Conservation (phyloP, 2,888 invertebrate genomes). For the Pammene fasciana region DNA sequence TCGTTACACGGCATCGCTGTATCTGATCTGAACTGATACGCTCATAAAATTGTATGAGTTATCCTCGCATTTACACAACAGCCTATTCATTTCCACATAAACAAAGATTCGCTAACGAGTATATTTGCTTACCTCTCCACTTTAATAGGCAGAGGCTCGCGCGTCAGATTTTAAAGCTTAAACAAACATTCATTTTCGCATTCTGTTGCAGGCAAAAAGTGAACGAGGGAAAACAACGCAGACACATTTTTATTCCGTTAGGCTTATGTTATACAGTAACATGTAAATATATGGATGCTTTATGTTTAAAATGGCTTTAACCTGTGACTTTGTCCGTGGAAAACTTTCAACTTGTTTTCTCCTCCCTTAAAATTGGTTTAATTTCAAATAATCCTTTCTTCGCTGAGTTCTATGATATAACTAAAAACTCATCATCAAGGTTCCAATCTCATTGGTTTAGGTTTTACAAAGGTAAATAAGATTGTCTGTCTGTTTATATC, state of each 20-base stretch:
- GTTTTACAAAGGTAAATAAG: too few species aligned
- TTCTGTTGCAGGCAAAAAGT: constrained; percentile 43
- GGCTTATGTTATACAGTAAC: neutral
- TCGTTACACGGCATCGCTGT: constrained; percentile 30
- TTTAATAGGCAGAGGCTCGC: constrained; percentile 47
- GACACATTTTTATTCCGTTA: constrained; percentile 23
- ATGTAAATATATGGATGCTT: neutral
- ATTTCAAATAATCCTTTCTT: too few species aligned
- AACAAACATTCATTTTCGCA: constrained; percentile 51
- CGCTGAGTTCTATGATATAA: too few species aligned
- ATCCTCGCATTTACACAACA: constrained; percentile 32
- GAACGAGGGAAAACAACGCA: constrained; percentile 40
- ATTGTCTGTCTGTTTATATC: too few species aligned
- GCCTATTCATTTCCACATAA: constrained; percentile 43
- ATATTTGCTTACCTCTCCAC: constrained; percentile 53
- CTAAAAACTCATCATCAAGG: too few species aligned
- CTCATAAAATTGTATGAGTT: constrained; percentile 11
- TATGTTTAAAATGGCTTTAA: too few species aligned
- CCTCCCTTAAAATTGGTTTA: too few species aligned
- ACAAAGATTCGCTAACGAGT: constrained; percentile 49
- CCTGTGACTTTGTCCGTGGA: too few species aligned
- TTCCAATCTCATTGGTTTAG: too few species aligned
- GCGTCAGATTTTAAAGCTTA: constrained; percentile 50
- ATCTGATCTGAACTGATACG: constrained; percentile 4
- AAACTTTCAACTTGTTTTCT: too few species aligned